Base-by-base conservation (phyloP, 2,888 invertebrate genomes). In the Lymantria monacha region DNA sequence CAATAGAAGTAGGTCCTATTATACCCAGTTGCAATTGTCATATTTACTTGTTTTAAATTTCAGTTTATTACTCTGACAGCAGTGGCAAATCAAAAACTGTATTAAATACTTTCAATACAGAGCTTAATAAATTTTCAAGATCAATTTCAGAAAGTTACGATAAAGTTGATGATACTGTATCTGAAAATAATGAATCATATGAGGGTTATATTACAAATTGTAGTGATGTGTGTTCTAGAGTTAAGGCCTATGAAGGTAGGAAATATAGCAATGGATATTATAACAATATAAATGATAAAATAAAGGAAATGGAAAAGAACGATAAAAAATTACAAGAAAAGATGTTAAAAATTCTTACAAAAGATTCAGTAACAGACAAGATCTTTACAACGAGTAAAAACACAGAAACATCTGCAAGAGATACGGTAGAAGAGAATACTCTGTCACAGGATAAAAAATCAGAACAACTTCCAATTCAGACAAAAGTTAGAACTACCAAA, bases 241-340 rank as follows among this genome's bases (percentile, higher is more conserved):
- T 71, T 14, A 63, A 48, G 41, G 60, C 61, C 38, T 88, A 77
- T 57, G 43, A 13, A 31, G 79, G 79, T 14, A 76, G 89, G 70
- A 85, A 85, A 61, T 81, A 68, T 61, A 63, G 49, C 33, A 55
- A 76, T 51, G 58, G 53, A 12, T 81, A 85, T 70, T 90, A 91
- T 62, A 51, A 57, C 36, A 61, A 57, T 40, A 83, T 79, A 13
- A 76, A 87, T 64, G 42, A 57, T 42, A 87, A 82, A 74, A 86
- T 90, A 49, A 51, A 54, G 22, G 65, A 80, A 57, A 75, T 89
- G 81, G 90, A 90, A 59, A 63, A 71, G 65, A 79, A 88, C 65
- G 90, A 90, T 56, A 46, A 37, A 31, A 67, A 57, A 15, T 68
- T 90, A 51, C 76, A 70, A 3, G 72, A 73, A n/a, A 83, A 69